Evolutionary conservation across 2,888 invertebrate genomes (phyloP), one percentile per base, ranked within the genome.

Genomic region (Parnassius smintheus): DNA sequence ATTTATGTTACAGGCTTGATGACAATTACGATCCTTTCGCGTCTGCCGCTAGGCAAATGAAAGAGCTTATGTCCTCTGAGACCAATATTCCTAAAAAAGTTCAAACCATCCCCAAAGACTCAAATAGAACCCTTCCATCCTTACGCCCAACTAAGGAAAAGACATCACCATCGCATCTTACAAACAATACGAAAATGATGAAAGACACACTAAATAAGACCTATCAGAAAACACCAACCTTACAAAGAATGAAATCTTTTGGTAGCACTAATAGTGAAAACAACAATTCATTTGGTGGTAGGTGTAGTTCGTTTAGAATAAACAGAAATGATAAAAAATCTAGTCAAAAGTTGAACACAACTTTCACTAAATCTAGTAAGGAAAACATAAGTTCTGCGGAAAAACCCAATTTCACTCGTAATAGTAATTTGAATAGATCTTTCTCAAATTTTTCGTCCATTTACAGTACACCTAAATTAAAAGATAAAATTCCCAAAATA

Each of bases 31-130:
- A 96, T 84, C 96, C 96, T 58, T 96, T 96, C 85, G 86, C 94
- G 70, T 94, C 95, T 70, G 96, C 96, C 56, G 96, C 96, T 86
- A 94, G 94, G 69, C 96, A 97, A 88, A 94, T 96, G 90, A 94
- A 95, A 86, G 96, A 96, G 78, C 93, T 97, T 46, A 94, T 96
- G 86, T 94, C 95, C 58, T 93, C 94, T 65, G 94, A 94, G 71
- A 93, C 94, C 61, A 90, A 87, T 78, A 83, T 91, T 72, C 85
- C 91, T 71, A 88, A 88, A 83, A 89, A 86, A 78, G 67, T 81
- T 68, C 83, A 86, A 75, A 82, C 76, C 57, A 70, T 87, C 68
- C 73, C 91, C 76, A 82, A 91, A 86, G 85, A 92, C 74, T 76
- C 80, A 69, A 85, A 77, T 67, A 78, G 85, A 79, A 91, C 90